phyloP scores from a whole-genome alignment of 2,113 vertebrate species.

The Bolborhynchus lineola region DNA sequence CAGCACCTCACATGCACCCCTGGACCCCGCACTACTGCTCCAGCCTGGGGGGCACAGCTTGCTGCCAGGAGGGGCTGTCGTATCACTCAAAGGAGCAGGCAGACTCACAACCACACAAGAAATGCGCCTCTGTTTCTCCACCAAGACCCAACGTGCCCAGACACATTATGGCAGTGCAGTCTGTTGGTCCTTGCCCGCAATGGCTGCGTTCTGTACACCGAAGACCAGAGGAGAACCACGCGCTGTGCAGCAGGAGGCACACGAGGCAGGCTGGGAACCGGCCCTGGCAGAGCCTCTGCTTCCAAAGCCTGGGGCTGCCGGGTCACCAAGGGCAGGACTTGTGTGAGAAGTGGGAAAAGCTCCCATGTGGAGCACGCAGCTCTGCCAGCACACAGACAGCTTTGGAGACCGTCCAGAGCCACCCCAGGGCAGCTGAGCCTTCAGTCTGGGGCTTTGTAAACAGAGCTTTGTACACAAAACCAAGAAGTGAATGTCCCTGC shows the following conservation, averaged over 20 bases:
- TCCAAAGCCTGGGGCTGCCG: background rate
- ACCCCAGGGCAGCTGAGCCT: background rate
- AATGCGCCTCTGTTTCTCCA: background rate
- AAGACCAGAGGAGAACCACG: accelerated
- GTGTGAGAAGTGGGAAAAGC: background rate
- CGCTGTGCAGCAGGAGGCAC: background rate
- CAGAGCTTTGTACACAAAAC: background rate
- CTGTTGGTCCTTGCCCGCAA: background rate
- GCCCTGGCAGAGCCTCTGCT: background rate
- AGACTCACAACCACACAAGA: background rate
- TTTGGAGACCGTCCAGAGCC: slow-evolving; percentile 8
- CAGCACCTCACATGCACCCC: background rate
- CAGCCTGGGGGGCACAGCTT: background rate
- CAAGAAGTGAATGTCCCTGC: background rate
- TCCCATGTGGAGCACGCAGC: accelerated
- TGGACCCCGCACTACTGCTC: background rate
- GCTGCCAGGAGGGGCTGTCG: background rate
- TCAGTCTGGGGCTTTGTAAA: background rate
- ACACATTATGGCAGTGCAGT: background rate
- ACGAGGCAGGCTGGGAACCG: background rate
- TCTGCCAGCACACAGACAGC: slow-evolving; percentile 8
- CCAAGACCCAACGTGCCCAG: background rate
- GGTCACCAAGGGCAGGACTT: background rate
- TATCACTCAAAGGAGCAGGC: background rate
- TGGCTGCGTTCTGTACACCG: background rate